A percentile compares a stretch with the other conserved stretches of the same genome.
These are phyloP conservation scores for Galaxias olidus DNA, from an alignment of 2,797 vertebrate species.

Conservation along the genomic window DNA sequence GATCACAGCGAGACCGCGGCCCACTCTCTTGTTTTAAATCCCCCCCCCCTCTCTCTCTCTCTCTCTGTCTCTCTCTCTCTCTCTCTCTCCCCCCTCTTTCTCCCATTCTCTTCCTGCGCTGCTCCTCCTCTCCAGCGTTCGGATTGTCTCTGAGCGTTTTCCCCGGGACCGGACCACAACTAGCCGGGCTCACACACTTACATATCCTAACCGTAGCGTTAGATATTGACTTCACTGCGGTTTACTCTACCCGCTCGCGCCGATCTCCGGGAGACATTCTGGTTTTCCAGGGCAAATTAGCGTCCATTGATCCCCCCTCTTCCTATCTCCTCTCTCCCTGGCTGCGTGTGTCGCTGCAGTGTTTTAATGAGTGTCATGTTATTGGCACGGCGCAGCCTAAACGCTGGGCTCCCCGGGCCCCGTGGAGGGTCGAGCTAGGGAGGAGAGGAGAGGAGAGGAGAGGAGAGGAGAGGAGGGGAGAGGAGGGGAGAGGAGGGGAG, in stretches of 20 bases:
- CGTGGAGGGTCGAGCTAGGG: neutral
- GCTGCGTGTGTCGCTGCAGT: constrained; percentile 10
- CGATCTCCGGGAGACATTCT: too few species aligned
- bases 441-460: too few species aligned
- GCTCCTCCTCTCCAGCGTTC: too few species aligned
- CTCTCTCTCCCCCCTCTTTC: neutral
- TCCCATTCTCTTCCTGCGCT: neutral
- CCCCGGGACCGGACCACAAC: too few species aligned
- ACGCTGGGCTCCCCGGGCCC: constrained; percentile 35
- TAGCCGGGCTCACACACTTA: too few species aligned
- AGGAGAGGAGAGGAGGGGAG: constrained; percentile 27
- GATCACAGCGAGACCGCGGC: constrained; percentile 49
- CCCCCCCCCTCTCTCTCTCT: constrained; percentile 23
- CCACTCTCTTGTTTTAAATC: constrained; percentile 23
- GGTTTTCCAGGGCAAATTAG: too few species aligned
- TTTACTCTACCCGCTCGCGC: too few species aligned
- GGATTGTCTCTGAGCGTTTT: too few species aligned
- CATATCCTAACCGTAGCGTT: too few species aligned
- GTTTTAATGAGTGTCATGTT: constrained; percentile 51
- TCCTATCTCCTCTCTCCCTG: neutral
- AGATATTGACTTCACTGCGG: too few species aligned
- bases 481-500: constrained; percentile 31
- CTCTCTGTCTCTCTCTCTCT: neutral
- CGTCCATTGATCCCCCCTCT: too few species aligned
- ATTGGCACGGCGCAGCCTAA: constrained; percentile 50